Evolutionary conservation across 53 echinoderm and acorn worm genomes (phyloP).

Genomic region (Paracentrotus lividus): DNA sequence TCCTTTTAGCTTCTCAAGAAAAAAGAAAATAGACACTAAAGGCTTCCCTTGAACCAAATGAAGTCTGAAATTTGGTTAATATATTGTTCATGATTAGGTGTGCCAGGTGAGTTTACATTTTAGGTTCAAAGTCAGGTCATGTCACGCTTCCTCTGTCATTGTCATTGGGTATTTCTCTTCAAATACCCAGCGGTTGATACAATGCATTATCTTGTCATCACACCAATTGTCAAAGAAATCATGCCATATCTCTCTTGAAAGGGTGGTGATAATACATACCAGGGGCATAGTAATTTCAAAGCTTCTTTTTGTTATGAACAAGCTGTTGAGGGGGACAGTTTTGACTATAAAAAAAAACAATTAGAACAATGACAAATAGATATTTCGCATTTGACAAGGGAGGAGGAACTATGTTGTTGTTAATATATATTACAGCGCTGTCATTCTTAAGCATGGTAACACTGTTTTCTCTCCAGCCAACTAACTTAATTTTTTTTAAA

Average conservation of each 20-base stretch:
- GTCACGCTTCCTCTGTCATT: slow-evolving; percentile 16
- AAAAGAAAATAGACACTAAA: background rate
- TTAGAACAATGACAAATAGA: too few species aligned
- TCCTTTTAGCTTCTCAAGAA: background rate
- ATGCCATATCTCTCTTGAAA: background rate
- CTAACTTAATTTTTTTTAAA: too few species aligned
- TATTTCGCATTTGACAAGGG: too few species aligned
- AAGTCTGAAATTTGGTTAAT: background rate
- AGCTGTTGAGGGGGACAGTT: too few species aligned
- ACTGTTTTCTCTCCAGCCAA: too few species aligned
- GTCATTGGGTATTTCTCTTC: slow-evolving; percentile 52
- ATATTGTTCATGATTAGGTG: background rate
- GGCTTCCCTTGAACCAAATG: background rate
- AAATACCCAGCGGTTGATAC: slow-evolving; percentile 10
- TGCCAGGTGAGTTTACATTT: background rate
- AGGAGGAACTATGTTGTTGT: too few species aligned
- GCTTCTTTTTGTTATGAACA: too few species aligned
- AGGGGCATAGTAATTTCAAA: too few species aligned
- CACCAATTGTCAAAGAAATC: background rate
- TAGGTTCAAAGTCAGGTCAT: slow-evolving; percentile 57
- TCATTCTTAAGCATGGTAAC: too few species aligned
- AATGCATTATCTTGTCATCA: slow-evolving; percentile 42
- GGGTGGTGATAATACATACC: too few species aligned
- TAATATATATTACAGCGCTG: too few species aligned
- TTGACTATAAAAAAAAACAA: too few species aligned